Evolutionary conservation across 2,113 vertebrate species (phyloP).

Genomic region (Zingel zingel): DNA sequence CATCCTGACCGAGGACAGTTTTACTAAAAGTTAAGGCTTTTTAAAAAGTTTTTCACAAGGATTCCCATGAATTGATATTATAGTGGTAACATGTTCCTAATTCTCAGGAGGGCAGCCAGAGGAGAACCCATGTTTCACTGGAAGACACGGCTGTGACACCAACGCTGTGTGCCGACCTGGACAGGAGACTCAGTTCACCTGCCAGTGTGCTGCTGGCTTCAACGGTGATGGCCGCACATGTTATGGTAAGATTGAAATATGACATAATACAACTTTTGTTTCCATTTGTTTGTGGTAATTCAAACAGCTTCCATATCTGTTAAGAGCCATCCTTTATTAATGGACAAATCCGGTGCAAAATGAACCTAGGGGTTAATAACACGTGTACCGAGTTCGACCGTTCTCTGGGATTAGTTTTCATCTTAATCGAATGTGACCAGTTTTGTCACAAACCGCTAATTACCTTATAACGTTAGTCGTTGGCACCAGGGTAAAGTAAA

Average conservation of each 20-base stretch:
- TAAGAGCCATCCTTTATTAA: constrained; percentile 22
- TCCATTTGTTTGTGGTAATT: not conserved
- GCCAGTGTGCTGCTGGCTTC: constrained; percentile 92
- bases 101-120: constrained; percentile 87
- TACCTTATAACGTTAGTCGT: too few species aligned
- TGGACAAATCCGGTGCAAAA: too few species aligned
- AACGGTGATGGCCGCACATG: constrained; percentile 90
- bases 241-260: constrained; percentile 82
- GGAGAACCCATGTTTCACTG: constrained; percentile 93
- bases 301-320: constrained; percentile 23
- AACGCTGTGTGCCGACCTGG: constrained; percentile 90
- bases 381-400: too few species aligned
- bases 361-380: too few species aligned
- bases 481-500: too few species aligned
- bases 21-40: not conserved
- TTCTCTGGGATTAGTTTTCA: too few species aligned
- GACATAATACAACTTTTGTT: not conserved
- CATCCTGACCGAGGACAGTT: constrained; percentile 43
- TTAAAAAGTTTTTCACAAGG: not conserved
- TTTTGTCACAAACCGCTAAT: too few species aligned
- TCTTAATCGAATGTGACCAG: too few species aligned
- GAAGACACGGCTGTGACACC: constrained; percentile 92
- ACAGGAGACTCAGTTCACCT: constrained; percentile 86
- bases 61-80: not conserved
- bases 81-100: not conserved